A percentile compares a stretch with the other conserved stretches of the same genome.
phyloP scores from a whole-genome alignment of 2,888 invertebrate species.

The Conchocele bisecta region DNA sequence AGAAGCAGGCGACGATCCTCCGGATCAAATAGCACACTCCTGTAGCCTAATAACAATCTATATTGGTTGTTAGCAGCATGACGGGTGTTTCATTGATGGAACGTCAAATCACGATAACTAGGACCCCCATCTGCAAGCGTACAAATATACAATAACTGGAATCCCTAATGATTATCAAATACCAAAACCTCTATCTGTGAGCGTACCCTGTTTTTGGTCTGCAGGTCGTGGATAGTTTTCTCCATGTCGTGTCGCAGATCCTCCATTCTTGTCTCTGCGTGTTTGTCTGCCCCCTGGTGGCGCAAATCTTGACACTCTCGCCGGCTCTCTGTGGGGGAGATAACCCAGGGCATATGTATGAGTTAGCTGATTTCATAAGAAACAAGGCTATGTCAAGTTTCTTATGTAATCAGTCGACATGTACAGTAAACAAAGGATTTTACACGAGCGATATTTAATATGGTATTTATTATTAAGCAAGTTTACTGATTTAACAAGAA shows the following conservation, averaged over 20 bases:
- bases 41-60: no score
- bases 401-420: no score
- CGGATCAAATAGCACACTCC: no score
- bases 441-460: no score
- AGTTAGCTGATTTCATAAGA: no score
- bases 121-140: not conserved
- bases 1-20: not conserved
- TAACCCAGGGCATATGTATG: no score
- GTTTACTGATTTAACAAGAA: no score
- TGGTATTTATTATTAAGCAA: no score
- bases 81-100: no score
- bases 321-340: constrained; percentile 50
- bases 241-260: constrained; percentile 42
- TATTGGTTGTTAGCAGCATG: no score
- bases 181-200: not conserved
- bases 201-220: constrained; percentile 48
- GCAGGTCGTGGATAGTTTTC: constrained; percentile 44
- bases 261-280: constrained; percentile 40
- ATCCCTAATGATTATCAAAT: not conserved
- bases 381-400: no score
- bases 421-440: no score
- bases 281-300: constrained; percentile 41
- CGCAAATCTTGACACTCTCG: constrained; percentile 50
- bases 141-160: not conserved
- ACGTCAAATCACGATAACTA: not conserved